Evolutionary conservation across 2,113 vertebrate species (phyloP).

Genomic region (Sterrhoptilus dennistouni): DNA sequence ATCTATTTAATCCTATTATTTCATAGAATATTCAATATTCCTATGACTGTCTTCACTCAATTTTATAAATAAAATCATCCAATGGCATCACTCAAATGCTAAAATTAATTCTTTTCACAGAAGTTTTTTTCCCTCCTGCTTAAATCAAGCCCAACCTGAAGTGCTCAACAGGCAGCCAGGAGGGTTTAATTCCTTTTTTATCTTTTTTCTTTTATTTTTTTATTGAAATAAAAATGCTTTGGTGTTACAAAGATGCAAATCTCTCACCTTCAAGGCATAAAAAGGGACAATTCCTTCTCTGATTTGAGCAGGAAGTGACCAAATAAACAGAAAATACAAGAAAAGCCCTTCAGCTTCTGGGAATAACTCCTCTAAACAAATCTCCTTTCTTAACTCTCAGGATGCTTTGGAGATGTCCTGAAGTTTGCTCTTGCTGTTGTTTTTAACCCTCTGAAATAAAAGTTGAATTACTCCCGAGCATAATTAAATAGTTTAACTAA

Average conservation of each 20-base stretch:
- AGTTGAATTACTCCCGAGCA: neutral
- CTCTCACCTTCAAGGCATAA: neutral
- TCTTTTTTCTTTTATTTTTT: accelerated
- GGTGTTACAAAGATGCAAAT: neutral
- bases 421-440: neutral
- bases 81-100: neutral
- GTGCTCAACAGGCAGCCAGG: neutral
- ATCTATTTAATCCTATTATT: neutral
- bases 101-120: neutral
- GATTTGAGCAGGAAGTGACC: neutral
- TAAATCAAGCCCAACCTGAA: neutral
- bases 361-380: neutral
- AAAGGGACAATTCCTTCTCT: neutral
- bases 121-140: neutral
- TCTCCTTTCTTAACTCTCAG: neutral
- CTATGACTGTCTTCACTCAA: accelerated
- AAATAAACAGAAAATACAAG: neutral
- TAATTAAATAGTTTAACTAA: neutral
- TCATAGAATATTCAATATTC: accelerated
- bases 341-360: neutral
- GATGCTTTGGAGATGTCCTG: neutral
- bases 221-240: neutral
- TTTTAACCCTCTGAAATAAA: neutral
- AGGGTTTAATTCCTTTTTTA: neutral
- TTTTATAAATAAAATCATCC: neutral